Evolutionary conservation across 2,113 vertebrate species (phyloP).

Genomic region (Dromaius novaehollandiae): DNA sequence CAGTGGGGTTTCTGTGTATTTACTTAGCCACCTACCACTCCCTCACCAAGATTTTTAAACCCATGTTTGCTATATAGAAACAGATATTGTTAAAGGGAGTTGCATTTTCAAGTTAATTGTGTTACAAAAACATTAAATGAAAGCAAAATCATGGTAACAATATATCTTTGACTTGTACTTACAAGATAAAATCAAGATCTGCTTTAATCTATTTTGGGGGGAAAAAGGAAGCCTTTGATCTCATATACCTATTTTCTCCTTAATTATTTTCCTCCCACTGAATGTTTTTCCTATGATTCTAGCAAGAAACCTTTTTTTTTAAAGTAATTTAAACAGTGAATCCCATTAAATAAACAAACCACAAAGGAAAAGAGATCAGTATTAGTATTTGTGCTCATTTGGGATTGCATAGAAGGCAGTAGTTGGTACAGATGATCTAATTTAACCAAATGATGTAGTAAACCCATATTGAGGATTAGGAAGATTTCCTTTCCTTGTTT

Average conservation of each 20-base stretch:
- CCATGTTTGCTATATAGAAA: background rate
- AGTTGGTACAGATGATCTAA: background rate
- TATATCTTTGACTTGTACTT: background rate
- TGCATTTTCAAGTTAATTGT: slow-evolving; percentile 17
- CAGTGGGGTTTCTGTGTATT: slow-evolving; percentile 23
- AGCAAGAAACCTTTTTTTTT: background rate
- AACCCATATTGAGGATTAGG: background rate
- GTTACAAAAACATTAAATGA: background rate
- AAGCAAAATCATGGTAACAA: background rate
- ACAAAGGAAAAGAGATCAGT: background rate
- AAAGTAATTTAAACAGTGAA: background rate
- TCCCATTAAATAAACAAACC: background rate
- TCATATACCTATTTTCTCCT: background rate
- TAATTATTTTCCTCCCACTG: background rate
- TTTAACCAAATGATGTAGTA: background rate
- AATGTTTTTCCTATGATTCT: background rate
- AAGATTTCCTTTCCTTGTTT: background rate
- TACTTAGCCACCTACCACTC: slow-evolving; percentile 44
- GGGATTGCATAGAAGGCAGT: background rate
- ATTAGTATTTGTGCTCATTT: background rate
- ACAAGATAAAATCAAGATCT: background rate
- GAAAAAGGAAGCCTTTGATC: background rate
- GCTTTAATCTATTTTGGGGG: background rate
- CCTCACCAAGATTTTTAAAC: slow-evolving; percentile 13
- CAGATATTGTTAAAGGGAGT: background rate